These are phyloP conservation scores for Gymnodraco acuticeps DNA, from an alignment of 2,797 vertebrate genomes.

Conservation along the genomic window DNA sequence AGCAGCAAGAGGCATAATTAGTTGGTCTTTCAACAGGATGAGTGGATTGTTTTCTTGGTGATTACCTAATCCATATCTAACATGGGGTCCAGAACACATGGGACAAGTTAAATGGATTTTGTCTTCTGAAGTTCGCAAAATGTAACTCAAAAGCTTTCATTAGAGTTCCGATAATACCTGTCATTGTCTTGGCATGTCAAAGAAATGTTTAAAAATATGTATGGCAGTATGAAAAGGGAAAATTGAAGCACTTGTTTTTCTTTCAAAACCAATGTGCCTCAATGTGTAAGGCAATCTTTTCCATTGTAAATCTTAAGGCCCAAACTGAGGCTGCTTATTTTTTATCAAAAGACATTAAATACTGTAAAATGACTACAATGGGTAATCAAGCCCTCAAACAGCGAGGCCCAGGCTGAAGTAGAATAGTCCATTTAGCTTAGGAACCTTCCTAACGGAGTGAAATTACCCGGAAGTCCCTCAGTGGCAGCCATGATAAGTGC, in stretches of 20 bases:
- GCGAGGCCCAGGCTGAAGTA: too few species aligned
- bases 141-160: neutral
- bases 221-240: too few species aligned
- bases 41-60: neutral
- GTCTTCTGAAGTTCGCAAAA: too few species aligned
- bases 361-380: neutral
- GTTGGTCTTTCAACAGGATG: too few species aligned
- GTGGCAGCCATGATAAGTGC: too few species aligned
- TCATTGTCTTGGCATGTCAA: too few species aligned
- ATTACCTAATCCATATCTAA: neutral
- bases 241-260: neutral
- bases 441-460: too few species aligned
- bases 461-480: too few species aligned
- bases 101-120: neutral
- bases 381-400: too few species aligned
- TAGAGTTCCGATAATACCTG: neutral
- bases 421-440: too few species aligned
- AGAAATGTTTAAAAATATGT: too few species aligned
- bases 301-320: neutral
- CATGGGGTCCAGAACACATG: neutral
- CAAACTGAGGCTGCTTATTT: neutral
- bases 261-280: neutral
- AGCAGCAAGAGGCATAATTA: neutral
- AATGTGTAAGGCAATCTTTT: neutral
- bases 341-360: neutral